Conservation (phyloP, 2,888 invertebrate genomes). For the Himalopsyche anomala region DNA sequence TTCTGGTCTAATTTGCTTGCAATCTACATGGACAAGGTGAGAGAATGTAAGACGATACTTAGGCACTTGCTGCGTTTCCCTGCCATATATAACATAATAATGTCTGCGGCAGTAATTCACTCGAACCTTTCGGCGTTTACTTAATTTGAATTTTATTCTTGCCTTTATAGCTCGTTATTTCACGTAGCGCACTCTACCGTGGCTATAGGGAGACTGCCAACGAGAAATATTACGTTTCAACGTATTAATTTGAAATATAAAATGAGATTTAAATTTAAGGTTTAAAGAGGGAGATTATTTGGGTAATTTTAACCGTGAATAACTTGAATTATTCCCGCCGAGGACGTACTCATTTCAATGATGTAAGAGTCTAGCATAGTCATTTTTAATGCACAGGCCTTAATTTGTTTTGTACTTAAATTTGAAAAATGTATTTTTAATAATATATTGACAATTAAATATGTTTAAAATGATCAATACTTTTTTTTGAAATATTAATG, state of each 20-base stretch:
- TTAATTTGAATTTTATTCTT: conserved; percentile 66
- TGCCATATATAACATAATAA: conserved; percentile 61
- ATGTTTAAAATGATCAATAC: too few relatives aligned
- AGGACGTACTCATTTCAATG: conserved; percentile 18
- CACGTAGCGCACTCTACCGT: conserved; percentile 53
- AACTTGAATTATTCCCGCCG: conserved; percentile 25
- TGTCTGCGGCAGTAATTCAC: conserved; percentile 65
- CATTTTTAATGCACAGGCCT: neutral
- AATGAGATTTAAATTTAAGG: conserved; percentile 60
- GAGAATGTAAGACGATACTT: conserved; percentile 20
- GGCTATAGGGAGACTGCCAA: conserved; percentile 44
- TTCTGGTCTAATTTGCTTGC: conserved; percentile 28
- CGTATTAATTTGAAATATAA: conserved; percentile 61
- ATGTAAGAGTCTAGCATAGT: conserved; percentile 2
- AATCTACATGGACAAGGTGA: conserved; percentile 10
- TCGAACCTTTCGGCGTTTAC: conserved; percentile 65
- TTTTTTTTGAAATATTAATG: too few relatives aligned
- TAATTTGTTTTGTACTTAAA: too few relatives aligned
- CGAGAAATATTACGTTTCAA: conserved; percentile 53
- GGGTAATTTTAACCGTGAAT: conserved; percentile 49
- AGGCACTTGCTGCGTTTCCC: conserved; percentile 36
- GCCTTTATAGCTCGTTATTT: conserved; percentile 65
- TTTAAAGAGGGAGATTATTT: conserved; percentile 56
- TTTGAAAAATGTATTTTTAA: too few relatives aligned
- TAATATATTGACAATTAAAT: too few relatives aligned